A percentile compares a stretch with the other conserved stretches of the same genome.
These are phyloP conservation scores for Schizopygopsis pylzovi DNA, from an alignment of 2,797 vertebrate species.

Conservation along the genomic window DNA sequence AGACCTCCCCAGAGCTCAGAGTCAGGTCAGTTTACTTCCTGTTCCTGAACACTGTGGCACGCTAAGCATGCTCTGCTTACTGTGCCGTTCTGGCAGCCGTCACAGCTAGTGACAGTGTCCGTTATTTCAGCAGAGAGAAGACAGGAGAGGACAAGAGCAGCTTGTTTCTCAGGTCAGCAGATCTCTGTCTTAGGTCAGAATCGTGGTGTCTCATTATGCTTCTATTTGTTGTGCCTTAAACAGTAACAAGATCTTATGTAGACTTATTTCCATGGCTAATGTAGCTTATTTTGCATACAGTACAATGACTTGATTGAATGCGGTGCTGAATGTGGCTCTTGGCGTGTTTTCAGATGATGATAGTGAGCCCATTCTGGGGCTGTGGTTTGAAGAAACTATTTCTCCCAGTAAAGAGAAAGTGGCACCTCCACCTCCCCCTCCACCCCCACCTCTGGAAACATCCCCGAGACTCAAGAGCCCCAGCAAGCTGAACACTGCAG, in stretches of 20 bases:
- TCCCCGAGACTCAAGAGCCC: constrained; percentile 94
- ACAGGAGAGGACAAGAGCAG: constrained; percentile 87
- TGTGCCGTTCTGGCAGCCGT: constrained; percentile 50
- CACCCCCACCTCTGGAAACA: constrained; percentile 91
- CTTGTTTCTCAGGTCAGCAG: constrained; percentile 88
- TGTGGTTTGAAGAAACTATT: constrained; percentile 99
- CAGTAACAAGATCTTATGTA: constrained; percentile 70
- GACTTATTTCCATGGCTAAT: constrained; percentile 62
- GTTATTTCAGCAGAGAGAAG: constrained; percentile 89
- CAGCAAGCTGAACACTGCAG: constrained; percentile 89
- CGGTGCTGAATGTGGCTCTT: constrained; percentile 42
- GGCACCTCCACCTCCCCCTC: constrained; percentile 91
- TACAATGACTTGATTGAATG: constrained; percentile 23
- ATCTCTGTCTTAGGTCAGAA: constrained; percentile 81
- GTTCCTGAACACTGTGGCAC: constrained; percentile 61
- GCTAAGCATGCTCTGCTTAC: constrained; percentile 60
- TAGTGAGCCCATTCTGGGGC: constrained; percentile 97
- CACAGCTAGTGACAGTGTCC: constrained; percentile 82
- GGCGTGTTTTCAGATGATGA: constrained; percentile 87
- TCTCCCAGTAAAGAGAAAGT: constrained; percentile 97
- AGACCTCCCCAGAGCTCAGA: constrained; percentile 51
- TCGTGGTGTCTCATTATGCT: constrained; percentile 71
- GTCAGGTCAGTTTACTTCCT: constrained; percentile 63
- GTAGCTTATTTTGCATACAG: constrained; percentile 51
- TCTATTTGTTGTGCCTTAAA: constrained; percentile 72